These are phyloP conservation scores for Drusus annulatus DNA, from an alignment of 1,140 invertebrate genomes.

Conservation along the genomic window DNA sequence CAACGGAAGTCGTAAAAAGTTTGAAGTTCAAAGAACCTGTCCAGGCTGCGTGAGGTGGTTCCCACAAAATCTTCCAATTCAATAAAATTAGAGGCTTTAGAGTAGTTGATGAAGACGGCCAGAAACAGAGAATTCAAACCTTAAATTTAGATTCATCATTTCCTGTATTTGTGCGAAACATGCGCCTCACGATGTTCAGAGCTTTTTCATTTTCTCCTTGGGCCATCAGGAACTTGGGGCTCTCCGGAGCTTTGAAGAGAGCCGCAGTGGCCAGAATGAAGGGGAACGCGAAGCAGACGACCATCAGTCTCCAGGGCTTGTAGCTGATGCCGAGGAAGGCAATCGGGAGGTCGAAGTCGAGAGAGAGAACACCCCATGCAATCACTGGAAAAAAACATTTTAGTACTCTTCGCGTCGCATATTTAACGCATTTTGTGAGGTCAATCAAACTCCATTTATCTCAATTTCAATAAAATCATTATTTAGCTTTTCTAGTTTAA, in stretches of 20 bases:
- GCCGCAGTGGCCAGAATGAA: slow-evolving; percentile 71
- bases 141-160: slow-evolving; percentile 63
- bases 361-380: slow-evolving; percentile 39
- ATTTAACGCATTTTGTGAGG: no score
- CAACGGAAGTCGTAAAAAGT: no score
- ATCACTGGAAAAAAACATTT: slow-evolving; percentile 33
- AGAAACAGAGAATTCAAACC: slow-evolving; percentile 54
- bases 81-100: no score
- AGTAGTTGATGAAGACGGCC: no score
- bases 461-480: no score
- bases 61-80: no score
- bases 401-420: no score
- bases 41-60: no score
- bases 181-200: slow-evolving; percentile 72
- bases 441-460: no score
- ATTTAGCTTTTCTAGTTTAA: no score
- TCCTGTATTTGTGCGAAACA: slow-evolving; percentile 76
- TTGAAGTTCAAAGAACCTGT: no score
- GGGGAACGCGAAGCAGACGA: slow-evolving; percentile 33
- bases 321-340: slow-evolving; percentile 37
- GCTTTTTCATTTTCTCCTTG: slow-evolving; percentile 76
- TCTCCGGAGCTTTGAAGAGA: slow-evolving; percentile 77
- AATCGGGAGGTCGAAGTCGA: slow-evolving; percentile 35
- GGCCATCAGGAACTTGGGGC: slow-evolving; percentile 82
- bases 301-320: slow-evolving; percentile 45